These are phyloP conservation scores for Adela reaumurella DNA, from an alignment of 2,888 invertebrate species.

Conservation along the genomic window DNA sequence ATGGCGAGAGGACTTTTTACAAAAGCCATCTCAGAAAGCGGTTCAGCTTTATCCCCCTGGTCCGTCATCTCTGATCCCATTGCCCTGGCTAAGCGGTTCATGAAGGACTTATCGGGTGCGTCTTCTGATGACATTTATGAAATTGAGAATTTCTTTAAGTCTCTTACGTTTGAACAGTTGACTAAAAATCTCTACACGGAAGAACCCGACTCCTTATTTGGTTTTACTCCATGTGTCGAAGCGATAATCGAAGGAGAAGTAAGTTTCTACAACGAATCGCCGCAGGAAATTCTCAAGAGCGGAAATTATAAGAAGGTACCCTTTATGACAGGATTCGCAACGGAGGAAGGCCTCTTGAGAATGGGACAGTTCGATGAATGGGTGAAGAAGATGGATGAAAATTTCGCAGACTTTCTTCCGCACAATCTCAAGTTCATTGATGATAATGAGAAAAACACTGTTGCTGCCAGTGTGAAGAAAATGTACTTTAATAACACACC, in stretches of 20 bases:
- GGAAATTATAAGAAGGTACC: background rate
- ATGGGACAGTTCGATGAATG: background rate
- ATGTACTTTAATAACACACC: conserved; percentile 19
- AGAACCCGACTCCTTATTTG: background rate
- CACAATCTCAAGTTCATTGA: background rate
- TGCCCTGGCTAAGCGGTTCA: background rate
- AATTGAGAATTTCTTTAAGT: conserved; percentile 14
- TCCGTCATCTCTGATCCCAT: background rate
- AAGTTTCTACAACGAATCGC: no score
- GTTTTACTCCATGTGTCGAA: background rate
- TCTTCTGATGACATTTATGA: conserved; percentile 8
- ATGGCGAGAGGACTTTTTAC: conserved; percentile 1
- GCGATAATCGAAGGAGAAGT: background rate
- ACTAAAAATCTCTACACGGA: conserved; percentile 11
- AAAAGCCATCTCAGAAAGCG: conserved; percentile 2
- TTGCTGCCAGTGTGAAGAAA: conserved; percentile 9
- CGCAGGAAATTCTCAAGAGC: background rate
- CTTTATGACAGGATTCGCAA: background rate
- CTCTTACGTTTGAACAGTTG: conserved; percentile 13
- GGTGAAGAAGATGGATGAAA: background rate
- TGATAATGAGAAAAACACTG: background rate
- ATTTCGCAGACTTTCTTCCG: background rate
- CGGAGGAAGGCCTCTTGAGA: background rate
- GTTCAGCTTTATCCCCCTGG: background rate
- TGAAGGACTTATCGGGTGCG: background rate